Evolutionary conservation across 2,113 vertebrate genomes (phyloP).

Genomic region (Amphilophus citrinellus): DNA sequence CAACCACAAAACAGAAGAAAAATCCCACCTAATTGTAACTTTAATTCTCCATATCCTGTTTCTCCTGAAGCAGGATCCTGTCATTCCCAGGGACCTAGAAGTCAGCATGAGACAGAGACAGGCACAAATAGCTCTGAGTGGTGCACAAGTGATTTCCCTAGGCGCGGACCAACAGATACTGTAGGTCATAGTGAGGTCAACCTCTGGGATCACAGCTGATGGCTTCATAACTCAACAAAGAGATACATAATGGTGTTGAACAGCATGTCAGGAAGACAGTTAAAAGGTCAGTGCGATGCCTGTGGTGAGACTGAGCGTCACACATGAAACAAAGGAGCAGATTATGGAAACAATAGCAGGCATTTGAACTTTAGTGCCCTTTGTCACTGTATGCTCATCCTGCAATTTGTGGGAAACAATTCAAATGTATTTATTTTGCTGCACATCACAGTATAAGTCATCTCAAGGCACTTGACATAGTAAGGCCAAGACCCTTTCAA

Average conservation of each 20-base stretch:
- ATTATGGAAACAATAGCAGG: neutral
- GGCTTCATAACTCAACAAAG: neutral
- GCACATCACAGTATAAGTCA: neutral
- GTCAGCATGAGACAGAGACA: neutral
- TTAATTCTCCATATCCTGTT: neutral
- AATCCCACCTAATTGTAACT: neutral
- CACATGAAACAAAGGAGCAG: neutral
- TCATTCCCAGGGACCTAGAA: neutral
- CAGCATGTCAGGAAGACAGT: constrained; percentile 24
- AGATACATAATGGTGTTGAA: constrained; percentile 8
- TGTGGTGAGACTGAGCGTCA: constrained; percentile 1
- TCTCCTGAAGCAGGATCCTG: neutral
- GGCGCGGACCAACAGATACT: neutral
- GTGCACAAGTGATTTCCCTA: neutral
- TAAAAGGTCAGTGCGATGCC: constrained; percentile 39
- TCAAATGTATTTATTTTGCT: neutral
- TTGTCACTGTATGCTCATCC: neutral
- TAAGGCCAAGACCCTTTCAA: neutral
- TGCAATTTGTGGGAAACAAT: neutral
- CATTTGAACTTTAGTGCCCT: neutral
- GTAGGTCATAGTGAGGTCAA: constrained; percentile 34
- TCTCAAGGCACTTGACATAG: neutral
- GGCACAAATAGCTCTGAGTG: neutral
- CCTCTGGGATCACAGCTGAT: constrained; percentile 37
- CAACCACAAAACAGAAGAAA: neutral